Evolutionary conservation across 1,140 invertebrate genomes (phyloP).

Genomic region (Globodera rostochiensis): DNA sequence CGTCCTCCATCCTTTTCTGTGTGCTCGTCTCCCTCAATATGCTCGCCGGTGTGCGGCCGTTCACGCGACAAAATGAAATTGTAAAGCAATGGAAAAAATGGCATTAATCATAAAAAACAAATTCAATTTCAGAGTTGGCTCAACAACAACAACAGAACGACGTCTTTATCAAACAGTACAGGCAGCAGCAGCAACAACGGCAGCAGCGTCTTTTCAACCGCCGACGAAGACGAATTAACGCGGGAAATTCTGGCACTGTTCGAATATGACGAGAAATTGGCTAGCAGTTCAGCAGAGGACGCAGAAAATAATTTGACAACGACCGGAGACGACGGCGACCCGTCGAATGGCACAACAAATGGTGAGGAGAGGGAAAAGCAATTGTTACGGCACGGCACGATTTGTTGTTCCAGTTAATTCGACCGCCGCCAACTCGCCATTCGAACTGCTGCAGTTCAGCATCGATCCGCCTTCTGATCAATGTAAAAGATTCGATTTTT

Average conservation of each 20-base stretch:
- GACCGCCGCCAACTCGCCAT: neutral
- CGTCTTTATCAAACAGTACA: neutral
- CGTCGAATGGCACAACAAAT: constrained; percentile 3
- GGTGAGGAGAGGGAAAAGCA: neutral
- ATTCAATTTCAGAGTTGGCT: neutral
- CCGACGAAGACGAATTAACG: constrained; percentile 2
- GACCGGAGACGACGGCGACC: neutral
- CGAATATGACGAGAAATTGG: neutral
- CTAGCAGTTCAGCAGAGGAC: neutral
- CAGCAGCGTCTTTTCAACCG: neutral
- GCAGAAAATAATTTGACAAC: neutral
- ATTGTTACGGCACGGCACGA: no score
- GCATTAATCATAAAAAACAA: neutral
- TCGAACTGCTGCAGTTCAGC: neutral
- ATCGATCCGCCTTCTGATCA: neutral
- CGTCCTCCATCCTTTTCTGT: constrained; percentile 8
- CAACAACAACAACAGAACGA: neutral
- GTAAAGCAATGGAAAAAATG: neutral
- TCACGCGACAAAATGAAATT: neutral
- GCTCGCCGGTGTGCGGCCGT: neutral
- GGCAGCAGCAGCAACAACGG: neutral
- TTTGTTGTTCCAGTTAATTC: neutral
- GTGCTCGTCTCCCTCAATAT: neutral
- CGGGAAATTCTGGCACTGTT: neutral
- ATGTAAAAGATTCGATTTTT: no score